Evolutionary conservation across 2,113 vertebrate species (phyloP), one percentile per base, ranked within the genome.

Genomic region (Pangasianodon gigas): DNA sequence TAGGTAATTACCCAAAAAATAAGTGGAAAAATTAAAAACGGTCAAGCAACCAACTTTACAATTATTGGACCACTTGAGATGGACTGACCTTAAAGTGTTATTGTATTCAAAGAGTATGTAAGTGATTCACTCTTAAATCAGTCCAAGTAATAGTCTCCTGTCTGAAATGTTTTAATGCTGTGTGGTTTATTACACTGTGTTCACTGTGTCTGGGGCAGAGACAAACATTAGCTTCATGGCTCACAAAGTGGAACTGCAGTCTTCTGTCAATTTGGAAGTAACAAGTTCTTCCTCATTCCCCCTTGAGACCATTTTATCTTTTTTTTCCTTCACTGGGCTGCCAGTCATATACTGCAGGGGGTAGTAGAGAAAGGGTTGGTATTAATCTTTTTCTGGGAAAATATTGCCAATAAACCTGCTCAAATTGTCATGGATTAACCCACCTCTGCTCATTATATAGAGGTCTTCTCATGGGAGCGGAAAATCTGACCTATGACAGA

Each of bases 141-240:
- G 83, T 89, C 87, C 74, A 83, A 89, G 51, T 81, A 88, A 86
- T 88, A 69, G 74, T 58, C 80, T 82, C 86, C 86, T 91, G 84
- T 0, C 84, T 93, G 93, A 92, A 75, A 75, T 92, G 91, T 79
- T 85, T 94, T 90, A 91, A 93, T 89, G 92, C 91, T 92, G 93
- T 62, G 54, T 89, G 88, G 93, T 93, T 95, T 94, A 95, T 95
- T 93, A 94, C 93, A 92, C 77, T 87, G 93, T 88, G 84, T 95
- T 93, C 95, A 95, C 88, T 92, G 51, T 51, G 91, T 87, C 93
- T 89, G 95, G 94, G 94, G 90, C 93, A 92, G 94, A 95, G 94
- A 95, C 96, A 95, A 96, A 97, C 96, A 96, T 96, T 95, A 94
- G 95, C 95, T 96, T 96, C 96, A 96, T 96, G 96, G 95, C 96